Percentiles rank a stretch among this genome's conserved stretches.
Conservation (phyloP, 1,140 invertebrate genomes). For the Hyles euphorbiae region DNA sequence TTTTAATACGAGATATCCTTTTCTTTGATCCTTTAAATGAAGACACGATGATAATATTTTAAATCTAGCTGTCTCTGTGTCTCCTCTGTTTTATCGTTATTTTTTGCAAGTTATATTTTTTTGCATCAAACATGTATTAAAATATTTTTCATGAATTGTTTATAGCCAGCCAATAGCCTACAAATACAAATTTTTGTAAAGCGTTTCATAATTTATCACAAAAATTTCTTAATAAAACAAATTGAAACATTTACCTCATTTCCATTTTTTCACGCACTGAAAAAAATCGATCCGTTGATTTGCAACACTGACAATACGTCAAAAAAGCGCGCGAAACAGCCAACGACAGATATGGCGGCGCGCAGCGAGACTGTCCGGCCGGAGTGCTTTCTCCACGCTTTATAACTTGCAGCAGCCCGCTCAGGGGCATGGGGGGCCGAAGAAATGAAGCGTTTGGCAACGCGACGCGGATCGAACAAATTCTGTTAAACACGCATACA, state of each 20-base stretch:
- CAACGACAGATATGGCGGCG: constrained; percentile 24
- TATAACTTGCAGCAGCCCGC: constrained; percentile 52
- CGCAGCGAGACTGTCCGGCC: constrained; percentile 48
- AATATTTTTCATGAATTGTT: too few species aligned
- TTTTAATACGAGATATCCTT: too few species aligned
- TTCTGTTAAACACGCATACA: constrained; percentile 47
- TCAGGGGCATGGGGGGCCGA: constrained; percentile 40
- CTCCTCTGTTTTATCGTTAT: too few species aligned
- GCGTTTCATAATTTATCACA: too few species aligned
- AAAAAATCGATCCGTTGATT: constrained; percentile 34
- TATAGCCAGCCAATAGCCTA: too few species aligned
- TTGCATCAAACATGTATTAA: too few species aligned
- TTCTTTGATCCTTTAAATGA: too few species aligned
- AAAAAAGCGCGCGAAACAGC: constrained; percentile 45
- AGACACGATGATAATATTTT: too few species aligned
- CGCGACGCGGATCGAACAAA: constrained; percentile 56
- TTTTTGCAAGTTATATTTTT: too few species aligned
- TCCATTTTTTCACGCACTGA: constrained; percentile 42
- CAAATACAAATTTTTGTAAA: too few species aligned
- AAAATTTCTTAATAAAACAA: constrained; percentile 2
- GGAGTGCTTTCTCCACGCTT: constrained; percentile 64
- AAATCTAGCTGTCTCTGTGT: too few species aligned
- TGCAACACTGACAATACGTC: constrained; percentile 41
- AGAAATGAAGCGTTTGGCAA: constrained; percentile 66
- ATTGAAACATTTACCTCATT: constrained; percentile 51